Percentiles rank a stretch among this genome's conserved stretches.
These are phyloP conservation scores for Ceratina calcarata DNA, from an alignment of 1,140 invertebrate species.

Conservation along the genomic window DNA sequence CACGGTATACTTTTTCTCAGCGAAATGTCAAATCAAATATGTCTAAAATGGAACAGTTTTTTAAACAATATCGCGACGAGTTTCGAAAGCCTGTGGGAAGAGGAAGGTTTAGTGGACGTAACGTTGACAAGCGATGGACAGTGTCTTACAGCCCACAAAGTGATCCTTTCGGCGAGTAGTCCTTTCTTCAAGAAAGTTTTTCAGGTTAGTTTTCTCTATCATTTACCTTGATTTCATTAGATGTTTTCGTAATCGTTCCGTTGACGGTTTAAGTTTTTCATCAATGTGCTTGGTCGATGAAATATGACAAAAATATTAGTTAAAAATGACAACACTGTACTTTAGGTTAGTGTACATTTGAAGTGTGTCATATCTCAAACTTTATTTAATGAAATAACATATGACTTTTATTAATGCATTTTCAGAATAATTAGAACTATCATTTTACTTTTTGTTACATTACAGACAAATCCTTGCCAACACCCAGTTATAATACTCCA, in stretches of 20 bases:
- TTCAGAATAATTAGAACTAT: background rate
- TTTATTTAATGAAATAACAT: background rate
- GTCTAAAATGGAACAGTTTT: constrained; percentile 86
- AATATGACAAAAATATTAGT: background rate
- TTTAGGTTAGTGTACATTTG: constrained; percentile 10
- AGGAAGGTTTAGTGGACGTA: constrained; percentile 86
- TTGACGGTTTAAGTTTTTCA: background rate
- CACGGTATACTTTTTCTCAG: background rate
- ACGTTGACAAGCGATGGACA: constrained; percentile 86
- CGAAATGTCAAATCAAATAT: constrained; percentile 81
- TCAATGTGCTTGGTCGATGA: background rate
- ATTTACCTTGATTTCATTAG: background rate
- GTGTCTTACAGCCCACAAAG: constrained; percentile 86
- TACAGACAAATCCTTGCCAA: constrained; percentile 84
- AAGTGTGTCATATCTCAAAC: background rate
- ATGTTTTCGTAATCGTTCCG: background rate
- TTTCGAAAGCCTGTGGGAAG: constrained; percentile 84
- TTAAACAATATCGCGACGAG: constrained; percentile 84
- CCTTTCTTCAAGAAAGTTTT: constrained; percentile 86
- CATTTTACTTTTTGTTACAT: constrained; percentile 65
- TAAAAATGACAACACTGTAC: background rate
- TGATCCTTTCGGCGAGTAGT: constrained; percentile 87
- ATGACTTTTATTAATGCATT: background rate
- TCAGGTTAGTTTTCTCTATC: constrained; percentile 78
- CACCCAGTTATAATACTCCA: constrained; percentile 86